Evolutionary conservation across 2,797 vertebrate species (phyloP).

Genomic region (Myotis planiceps): DNA sequence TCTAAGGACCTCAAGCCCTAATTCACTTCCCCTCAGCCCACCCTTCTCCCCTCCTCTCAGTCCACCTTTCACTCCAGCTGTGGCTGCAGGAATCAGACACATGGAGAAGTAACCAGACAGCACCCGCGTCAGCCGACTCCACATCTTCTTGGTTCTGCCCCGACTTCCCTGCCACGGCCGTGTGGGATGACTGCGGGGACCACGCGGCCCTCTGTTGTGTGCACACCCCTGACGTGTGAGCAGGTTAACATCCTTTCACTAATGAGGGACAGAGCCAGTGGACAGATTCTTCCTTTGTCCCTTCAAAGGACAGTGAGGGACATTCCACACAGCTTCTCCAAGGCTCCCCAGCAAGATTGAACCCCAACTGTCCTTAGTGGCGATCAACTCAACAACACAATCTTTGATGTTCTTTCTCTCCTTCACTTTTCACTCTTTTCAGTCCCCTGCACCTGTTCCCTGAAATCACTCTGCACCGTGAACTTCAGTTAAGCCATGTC

Average conservation of each 20-base stretch:
- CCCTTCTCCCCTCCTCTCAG: background rate
- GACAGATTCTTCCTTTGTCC: background rate
- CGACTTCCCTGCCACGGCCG: background rate
- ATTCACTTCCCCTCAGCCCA: background rate
- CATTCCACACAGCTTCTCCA: background rate
- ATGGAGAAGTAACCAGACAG: background rate
- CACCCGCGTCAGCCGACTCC: background rate
- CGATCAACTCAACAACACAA: background rate
- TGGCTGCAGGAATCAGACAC: background rate
- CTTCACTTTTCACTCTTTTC: background rate
- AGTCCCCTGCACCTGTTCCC: background rate
- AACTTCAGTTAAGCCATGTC: background rate
- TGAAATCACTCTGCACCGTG: background rate
- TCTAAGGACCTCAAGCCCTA: background rate
- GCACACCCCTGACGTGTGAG: background rate
- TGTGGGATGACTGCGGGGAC: background rate
- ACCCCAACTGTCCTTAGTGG: background rate
- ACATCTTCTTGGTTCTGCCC: background rate
- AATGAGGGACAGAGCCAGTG: no score
- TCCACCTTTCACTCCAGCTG: background rate
- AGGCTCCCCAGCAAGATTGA: background rate
- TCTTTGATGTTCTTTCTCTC: background rate
- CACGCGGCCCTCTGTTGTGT: background rate
- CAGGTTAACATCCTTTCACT: background rate
- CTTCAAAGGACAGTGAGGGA: background rate